Percentiles rank a stretch among this genome's conserved stretches.
phyloP scores from a whole-genome alignment of 2,113 vertebrate genomes.

The Pica pica region DNA sequence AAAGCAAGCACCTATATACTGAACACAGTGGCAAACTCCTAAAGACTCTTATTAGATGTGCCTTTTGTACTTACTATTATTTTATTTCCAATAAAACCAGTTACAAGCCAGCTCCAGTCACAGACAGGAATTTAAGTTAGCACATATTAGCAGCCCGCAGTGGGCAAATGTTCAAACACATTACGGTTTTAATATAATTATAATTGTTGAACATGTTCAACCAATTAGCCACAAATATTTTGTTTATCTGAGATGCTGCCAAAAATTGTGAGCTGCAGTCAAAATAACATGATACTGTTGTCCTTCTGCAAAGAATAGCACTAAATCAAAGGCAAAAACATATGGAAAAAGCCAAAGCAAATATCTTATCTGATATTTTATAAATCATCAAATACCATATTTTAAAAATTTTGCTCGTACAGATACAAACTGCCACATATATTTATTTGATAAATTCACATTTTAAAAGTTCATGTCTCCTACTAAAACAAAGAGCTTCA shows the following conservation, averaged over 20 bases:
- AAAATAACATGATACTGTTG: constrained; percentile 49
- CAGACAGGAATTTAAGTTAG: constrained; percentile 30
- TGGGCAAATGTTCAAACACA: constrained; percentile 67
- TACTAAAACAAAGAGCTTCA: constrained; percentile 23
- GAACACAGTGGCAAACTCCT: not conserved
- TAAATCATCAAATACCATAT: constrained; percentile 46
- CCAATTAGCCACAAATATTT: constrained; percentile 75
- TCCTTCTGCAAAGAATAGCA: constrained; percentile 48
- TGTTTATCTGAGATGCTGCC: constrained; percentile 74
- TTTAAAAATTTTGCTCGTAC: not conserved
- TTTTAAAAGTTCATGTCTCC: constrained; percentile 36
- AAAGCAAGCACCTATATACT: not conserved
- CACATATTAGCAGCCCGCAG: constrained; percentile 37
- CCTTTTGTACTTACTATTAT: not conserved
- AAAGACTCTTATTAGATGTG: not conserved
- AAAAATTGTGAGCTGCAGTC: constrained; percentile 60
- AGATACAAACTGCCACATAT: constrained; percentile 18
- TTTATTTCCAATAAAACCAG: not conserved
- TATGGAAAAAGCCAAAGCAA: constrained; percentile 55
- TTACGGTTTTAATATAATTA: constrained; percentile 71
- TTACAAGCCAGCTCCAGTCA: not conserved
- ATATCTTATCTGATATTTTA: constrained; percentile 61
- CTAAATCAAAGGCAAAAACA: constrained; percentile 46
- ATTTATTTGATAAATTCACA: constrained; percentile 59
- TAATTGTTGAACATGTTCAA: constrained; percentile 70